phyloP scores from a whole-genome alignment of 1,140 invertebrate species.

The Chironomus tepperi region DNA sequence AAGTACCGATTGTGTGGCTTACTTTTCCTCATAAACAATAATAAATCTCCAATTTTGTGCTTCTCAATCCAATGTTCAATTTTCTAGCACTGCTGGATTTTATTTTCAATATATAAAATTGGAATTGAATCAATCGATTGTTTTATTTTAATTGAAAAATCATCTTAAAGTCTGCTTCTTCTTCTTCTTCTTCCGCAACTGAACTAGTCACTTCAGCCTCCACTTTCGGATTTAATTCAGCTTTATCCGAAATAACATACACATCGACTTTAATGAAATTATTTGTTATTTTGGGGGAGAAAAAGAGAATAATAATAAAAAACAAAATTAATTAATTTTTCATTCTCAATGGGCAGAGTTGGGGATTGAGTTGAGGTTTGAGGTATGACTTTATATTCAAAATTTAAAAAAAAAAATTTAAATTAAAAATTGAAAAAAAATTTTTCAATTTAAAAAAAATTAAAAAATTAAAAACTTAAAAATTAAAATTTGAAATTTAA shows the following conservation, averaged over 20 bases:
- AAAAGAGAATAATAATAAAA: background rate
- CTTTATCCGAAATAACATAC: no score
- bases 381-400: no score
- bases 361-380: no score
- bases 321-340: background rate
- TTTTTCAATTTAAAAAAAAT: no score
- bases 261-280: background rate
- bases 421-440: no score
- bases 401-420: no score
- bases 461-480: no score
- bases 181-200: background rate
- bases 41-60: background rate
- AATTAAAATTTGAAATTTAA: no score
- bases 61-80: background rate
- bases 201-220: no score
- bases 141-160: constrained; percentile 9
- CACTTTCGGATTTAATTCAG: no score
- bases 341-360: no score
- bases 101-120: background rate
- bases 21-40: background rate
- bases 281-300: background rate
- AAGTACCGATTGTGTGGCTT: no score
- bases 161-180: background rate
- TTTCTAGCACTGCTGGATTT: background rate
- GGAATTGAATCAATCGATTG: constrained; percentile 8